These are phyloP conservation scores for Hydractinia echinata DNA, from an alignment of 30 jellyfish, hydroid and myxozoan species.

Conservation along the genomic window DNA sequence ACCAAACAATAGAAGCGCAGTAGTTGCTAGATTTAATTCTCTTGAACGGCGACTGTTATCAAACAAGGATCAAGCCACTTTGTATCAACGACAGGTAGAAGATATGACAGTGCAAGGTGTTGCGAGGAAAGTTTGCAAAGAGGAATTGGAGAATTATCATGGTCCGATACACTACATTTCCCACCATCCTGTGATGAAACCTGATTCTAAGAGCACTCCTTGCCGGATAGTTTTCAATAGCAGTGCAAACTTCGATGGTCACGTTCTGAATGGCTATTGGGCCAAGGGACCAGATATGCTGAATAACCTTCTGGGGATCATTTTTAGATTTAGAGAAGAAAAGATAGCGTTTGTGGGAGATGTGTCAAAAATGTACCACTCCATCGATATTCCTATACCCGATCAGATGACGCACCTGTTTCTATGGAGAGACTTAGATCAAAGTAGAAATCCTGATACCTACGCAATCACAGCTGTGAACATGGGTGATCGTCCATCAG, in stretches of 20 bases:
- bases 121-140: conserved; percentile 22
- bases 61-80: conserved; percentile 53
- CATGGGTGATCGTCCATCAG: neutral
- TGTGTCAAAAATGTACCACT: neutral
- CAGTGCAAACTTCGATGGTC: conserved; percentile 47
- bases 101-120: conserved; percentile 31
- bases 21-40: conserved; percentile 34
- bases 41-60: conserved; percentile 31
- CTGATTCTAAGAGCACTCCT: conserved; percentile 47
- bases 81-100: conserved; percentile 37
- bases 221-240: conserved; percentile 55
- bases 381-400: neutral
- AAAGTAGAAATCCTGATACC: neutral
- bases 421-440: conserved; percentile 3
- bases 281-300: conserved; percentile 2
- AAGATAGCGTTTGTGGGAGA: neutral
- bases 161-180: conserved; percentile 59
- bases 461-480: neutral
- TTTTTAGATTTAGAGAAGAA: neutral
- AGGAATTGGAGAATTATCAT: conserved; percentile 30
- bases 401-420: conserved; percentile 1
- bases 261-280: conserved; percentile 44
- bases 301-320: neutral
- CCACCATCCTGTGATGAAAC: conserved; percentile 48
- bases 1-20: conserved; percentile 47